These are phyloP conservation scores for Criorhina ranunculi DNA, from an alignment of 2,888 invertebrate species.

Conservation along the genomic window DNA sequence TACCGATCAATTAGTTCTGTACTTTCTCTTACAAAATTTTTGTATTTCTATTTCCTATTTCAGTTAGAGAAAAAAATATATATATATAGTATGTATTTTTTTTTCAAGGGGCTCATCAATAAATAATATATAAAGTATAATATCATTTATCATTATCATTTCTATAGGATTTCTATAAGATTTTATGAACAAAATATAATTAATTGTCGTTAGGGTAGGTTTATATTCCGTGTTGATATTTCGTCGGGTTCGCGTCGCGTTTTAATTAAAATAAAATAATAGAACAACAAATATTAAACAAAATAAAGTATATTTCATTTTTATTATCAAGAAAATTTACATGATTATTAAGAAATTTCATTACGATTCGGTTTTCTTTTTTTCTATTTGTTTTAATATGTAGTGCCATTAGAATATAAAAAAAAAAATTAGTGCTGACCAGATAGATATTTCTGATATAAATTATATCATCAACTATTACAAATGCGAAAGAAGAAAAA, in stretches of 20 bases:
- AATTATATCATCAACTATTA: conserved; percentile 67
- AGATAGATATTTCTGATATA: conserved; percentile 70
- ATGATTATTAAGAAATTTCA: background rate
- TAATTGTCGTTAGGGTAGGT: conserved; percentile 53
- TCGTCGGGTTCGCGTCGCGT: conserved; percentile 76
- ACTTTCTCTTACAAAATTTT: background rate
- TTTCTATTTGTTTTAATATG: conserved; percentile 1
- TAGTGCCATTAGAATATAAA: conserved; percentile 70
- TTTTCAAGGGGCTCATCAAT: conserved; percentile 41
- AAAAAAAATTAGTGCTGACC: conserved; percentile 47
- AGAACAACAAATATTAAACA: conserved; percentile 41
- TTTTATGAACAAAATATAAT: conserved; percentile 63
- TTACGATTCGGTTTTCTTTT: conserved; percentile 26
- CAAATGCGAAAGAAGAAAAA: conserved; percentile 48
- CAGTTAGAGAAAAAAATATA: conserved; percentile 13
- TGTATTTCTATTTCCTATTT: conserved; percentile 23
- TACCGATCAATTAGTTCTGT: conserved; percentile 5
- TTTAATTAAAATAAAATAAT: conserved; percentile 44
- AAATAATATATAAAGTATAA: conserved; percentile 9
- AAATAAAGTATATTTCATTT: conserved; percentile 58
- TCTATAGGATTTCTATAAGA: conserved; percentile 33
- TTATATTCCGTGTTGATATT: conserved; percentile 72
- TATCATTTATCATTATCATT: conserved; percentile 35
- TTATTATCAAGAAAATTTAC: conserved; percentile 48
- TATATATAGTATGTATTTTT: background rate